These are phyloP conservation scores for Orthonychiurus folsomi DNA, from an alignment of 2,888 invertebrate species.

Conservation along the genomic window DNA sequence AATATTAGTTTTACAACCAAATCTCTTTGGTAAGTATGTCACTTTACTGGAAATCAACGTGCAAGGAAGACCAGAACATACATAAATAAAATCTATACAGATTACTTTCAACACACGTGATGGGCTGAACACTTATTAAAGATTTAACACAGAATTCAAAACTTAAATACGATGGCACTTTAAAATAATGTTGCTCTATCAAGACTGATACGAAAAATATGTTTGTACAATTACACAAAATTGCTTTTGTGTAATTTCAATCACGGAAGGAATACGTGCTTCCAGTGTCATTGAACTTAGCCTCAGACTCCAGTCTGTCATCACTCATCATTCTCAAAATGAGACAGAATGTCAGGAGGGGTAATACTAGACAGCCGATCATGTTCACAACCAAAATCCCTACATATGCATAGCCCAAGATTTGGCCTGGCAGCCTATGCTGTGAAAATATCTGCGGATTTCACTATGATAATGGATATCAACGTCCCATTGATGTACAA, in stretches of 20 bases:
- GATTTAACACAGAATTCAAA: too few relatives aligned
- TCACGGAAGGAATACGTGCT: too few relatives aligned
- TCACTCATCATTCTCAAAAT: slow-evolving; percentile 1
- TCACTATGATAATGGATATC: not conserved
- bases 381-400: not conserved
- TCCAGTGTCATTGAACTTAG: not conserved
- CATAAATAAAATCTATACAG: too few relatives aligned
- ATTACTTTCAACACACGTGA: too few relatives aligned
- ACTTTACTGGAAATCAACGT: too few relatives aligned
- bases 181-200: too few relatives aligned
- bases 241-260: not conserved
- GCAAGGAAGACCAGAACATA: too few relatives aligned
- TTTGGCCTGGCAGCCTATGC: not conserved
- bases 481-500: not conserved
- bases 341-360: not conserved
- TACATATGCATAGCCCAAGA: not conserved
- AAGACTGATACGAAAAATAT: too few relatives aligned
- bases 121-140: too few relatives aligned
- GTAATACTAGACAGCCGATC: not conserved
- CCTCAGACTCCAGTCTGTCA: not conserved
- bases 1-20: too few relatives aligned
- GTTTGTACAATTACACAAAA: not conserved
- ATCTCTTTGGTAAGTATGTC: too few relatives aligned
- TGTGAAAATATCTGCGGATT: not conserved
- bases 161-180: too few relatives aligned